A percentile compares a stretch with the other conserved stretches of the same genome.
These are phyloP conservation scores for Mola mola DNA, from an alignment of 2,113 vertebrate species.

Conservation along the genomic window DNA sequence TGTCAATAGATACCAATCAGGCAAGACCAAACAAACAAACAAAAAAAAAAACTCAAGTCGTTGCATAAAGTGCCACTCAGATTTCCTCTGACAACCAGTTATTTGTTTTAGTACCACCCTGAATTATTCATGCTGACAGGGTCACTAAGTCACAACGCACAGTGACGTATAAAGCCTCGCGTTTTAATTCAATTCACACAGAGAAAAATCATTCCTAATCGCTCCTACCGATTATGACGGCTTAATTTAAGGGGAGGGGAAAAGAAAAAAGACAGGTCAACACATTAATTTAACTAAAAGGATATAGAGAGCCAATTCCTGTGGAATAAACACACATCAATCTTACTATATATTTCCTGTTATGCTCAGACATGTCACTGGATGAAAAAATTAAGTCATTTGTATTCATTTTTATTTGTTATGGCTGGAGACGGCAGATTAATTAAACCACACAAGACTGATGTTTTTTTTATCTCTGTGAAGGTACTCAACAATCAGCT, in stretches of 20 bases:
- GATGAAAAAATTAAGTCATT: background rate
- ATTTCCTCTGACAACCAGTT: conserved; percentile 79
- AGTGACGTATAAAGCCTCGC: conserved; percentile 17
- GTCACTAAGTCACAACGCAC: conserved; percentile 8
- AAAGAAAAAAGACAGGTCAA: conserved; percentile 4
- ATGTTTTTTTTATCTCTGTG: background rate
- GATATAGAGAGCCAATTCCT: conserved; percentile 1
- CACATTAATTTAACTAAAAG: conserved; percentile 2
- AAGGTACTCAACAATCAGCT: background rate
- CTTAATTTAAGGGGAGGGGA: conserved; percentile 13
- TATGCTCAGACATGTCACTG: background rate
- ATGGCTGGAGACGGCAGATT: background rate
- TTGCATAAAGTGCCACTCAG: background rate
- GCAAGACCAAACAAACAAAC: background rate
- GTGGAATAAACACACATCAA: conserved; percentile 36
- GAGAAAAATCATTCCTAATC: conserved; percentile 11
- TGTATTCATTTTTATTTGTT: conserved; percentile 1
- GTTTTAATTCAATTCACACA: conserved; percentile 17
- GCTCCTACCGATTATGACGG: background rate
- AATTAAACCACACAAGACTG: background rate
- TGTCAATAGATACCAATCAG: background rate
- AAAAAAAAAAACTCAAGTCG: background rate
- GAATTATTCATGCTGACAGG: background rate
- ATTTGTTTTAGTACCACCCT: background rate
- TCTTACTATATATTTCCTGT: conserved; percentile 15